Evolutionary conservation across 2,888 invertebrate species (phyloP), one percentile per base, ranked within the genome.

Genomic region (Eristalinus aeneus): DNA sequence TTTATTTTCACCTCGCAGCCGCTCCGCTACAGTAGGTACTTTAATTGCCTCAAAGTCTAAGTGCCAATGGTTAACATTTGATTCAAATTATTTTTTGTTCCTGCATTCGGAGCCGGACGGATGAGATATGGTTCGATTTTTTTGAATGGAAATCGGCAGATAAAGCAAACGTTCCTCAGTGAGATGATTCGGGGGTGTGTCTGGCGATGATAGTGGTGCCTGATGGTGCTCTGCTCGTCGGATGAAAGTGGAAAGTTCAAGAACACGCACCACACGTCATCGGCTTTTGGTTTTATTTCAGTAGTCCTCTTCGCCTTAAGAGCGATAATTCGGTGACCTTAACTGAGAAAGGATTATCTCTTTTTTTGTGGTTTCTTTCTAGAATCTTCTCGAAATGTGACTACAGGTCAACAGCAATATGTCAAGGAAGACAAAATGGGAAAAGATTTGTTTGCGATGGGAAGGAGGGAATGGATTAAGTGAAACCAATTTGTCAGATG

Each of bases 21-120:
- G n/a, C 20, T 23, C 20, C 56, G 11, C 22, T 56, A 23, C 56
- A 31, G 67, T 16, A 61, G 53, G 53, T 54, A 53, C 23, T 56
- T 54, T 68, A 54, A 68, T 68, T 54, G 34, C 27, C 67, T 22
- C 61, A 61, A 54, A 76, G 68, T 76, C 68, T 61, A 61, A 39
- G 53, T 36, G 58, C 32, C 61, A 67, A 31, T 36, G 74, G 65
- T 67, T 65, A 75, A 8, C 16, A 16, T 22, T 56, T 23, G 11
- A 56, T 20, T 23, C 23, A 5, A 6, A 0, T 23, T 56, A 22
- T 56, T 54, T 22, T 54, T 56, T 56, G 11, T 46, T 46, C n/a
- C 16, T 16, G 46, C 46, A 16, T 16, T 8, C 46, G 16, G n/a
- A 46, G 16, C n/a, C n/a, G 6, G 12, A 11, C 11, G 2, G 12